Conservation (phyloP, 1,140 invertebrate genomes). For the Tyrophagus putrescentiae region DNA sequence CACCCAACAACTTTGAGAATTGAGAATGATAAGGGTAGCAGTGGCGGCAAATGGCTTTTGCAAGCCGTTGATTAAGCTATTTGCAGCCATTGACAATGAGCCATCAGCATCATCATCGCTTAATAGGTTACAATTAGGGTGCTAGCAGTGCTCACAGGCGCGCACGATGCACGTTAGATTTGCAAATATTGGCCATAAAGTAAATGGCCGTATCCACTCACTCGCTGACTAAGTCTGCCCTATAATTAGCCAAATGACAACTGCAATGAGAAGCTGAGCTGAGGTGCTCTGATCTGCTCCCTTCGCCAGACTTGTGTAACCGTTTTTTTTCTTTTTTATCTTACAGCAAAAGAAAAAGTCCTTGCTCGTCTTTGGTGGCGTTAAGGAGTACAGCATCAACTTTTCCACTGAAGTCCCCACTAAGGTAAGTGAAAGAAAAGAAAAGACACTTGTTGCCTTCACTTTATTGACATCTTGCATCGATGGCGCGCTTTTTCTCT, state of each 20-base stretch:
- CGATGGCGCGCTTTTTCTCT: too few species aligned
- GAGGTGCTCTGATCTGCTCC: neutral
- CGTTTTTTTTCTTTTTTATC: neutral
- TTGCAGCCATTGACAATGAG: neutral
- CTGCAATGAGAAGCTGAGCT: neutral
- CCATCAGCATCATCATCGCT: neutral
- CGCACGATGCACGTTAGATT: neutral
- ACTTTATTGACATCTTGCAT: too few species aligned
- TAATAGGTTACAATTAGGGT: neutral
- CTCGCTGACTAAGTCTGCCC: too few species aligned
- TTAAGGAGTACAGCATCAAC: neutral
- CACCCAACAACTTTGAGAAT: too few species aligned
- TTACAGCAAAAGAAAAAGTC: neutral
- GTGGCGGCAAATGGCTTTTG: neutral
- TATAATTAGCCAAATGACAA: constrained; percentile 13
- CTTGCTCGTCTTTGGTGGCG: neutral
- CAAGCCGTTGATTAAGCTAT: neutral
- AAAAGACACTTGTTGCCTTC: too few species aligned
- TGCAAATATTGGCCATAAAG: neutral
- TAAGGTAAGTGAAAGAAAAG: constrained; percentile 9
- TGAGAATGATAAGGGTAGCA: neutral
- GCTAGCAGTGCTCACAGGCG: neutral
- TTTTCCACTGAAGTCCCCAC: neutral
- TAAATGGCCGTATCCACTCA: too few species aligned
- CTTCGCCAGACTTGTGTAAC: too few species aligned